phyloP scores from a whole-genome alignment of 2,888 invertebrate genomes.

The Sarcophaga rosellei region DNA sequence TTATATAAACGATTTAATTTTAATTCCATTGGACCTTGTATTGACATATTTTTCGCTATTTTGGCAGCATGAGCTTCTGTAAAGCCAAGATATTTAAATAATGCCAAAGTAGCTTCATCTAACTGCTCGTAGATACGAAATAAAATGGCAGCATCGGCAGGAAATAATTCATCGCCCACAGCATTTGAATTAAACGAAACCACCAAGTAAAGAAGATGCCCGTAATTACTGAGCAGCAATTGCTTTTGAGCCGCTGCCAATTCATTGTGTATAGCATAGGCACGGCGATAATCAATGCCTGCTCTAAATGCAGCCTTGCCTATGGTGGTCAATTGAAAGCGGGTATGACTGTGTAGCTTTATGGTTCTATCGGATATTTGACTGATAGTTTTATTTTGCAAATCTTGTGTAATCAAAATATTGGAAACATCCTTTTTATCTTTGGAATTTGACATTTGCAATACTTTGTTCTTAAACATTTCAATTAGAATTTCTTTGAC shows the following conservation, averaged over 20 bases:
- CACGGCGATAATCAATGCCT: conserved; percentile 88
- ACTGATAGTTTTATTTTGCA: conserved; percentile 63
- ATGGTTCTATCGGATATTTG: conserved; percentile 72
- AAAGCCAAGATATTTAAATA: conserved; percentile 89
- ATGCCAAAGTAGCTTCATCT: conserved; percentile 85
- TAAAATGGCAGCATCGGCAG: conserved; percentile 78
- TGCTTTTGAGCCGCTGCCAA: conserved; percentile 87
- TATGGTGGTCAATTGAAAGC: conserved; percentile 85
- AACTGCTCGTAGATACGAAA: conserved; percentile 84
- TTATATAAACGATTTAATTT: conserved; percentile 89
- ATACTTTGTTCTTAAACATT: conserved; percentile 80
- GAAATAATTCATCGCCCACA: conserved; percentile 87
- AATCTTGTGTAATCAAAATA: conserved; percentile 78
- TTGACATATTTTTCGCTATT: conserved; percentile 86
- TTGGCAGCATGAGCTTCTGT: conserved; percentile 87
- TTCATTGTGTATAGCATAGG: conserved; percentile 88
- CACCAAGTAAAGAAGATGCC: conserved; percentile 94
- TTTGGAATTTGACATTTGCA: conserved; percentile 70
- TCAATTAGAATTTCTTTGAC: conserved; percentile 77
- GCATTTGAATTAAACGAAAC: conserved; percentile 77
- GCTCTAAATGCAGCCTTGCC: conserved; percentile 93
- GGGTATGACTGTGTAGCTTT: conserved; percentile 80
- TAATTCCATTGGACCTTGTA: conserved; percentile 82
- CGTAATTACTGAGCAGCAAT: conserved; percentile 89
- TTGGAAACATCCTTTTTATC: conserved; percentile 71